Evolutionary conservation across 2,888 invertebrate species (phyloP).

Genomic region (Gryllus longicercus): DNA sequence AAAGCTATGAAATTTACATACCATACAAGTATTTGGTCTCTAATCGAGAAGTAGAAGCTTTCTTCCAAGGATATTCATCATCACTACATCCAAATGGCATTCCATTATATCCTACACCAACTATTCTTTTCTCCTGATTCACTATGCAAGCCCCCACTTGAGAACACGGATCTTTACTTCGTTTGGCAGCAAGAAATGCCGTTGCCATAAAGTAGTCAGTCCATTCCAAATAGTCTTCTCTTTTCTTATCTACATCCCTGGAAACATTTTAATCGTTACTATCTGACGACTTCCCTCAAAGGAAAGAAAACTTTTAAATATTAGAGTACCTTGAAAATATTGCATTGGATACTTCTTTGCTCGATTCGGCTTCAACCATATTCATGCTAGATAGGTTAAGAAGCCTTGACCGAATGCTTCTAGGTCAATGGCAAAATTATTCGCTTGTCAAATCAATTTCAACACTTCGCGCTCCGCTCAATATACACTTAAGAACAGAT

Average conservation of each 20-base stretch:
- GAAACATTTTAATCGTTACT: neutral
- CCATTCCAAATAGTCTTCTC: constrained; percentile 74
- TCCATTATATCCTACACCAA: constrained; percentile 95
- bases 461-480: too few species aligned
- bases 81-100: constrained; percentile 88
- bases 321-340: too few species aligned
- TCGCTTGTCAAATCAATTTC: too few species aligned
- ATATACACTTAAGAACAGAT: too few species aligned
- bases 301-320: too few species aligned
- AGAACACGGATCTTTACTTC: constrained; percentile 90
- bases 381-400: too few species aligned
- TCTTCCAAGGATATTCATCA: constrained; percentile 86
- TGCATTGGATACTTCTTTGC: too few species aligned
- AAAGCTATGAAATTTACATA: constrained; percentile 47
- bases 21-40: constrained; percentile 84
- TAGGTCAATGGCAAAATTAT: too few species aligned
- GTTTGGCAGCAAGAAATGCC: constrained; percentile 83
- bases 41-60: constrained; percentile 56
- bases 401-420: too few species aligned
- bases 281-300: too few species aligned
- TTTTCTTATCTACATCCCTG: constrained; percentile 48
- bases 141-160: constrained; percentile 97
- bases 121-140: constrained; percentile 77
- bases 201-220: constrained; percentile 94
- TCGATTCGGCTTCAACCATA: too few species aligned